Percentiles rank a stretch among this genome's conserved stretches.
These are phyloP conservation scores for Bagarius yarrelli DNA, from an alignment of 2,113 vertebrate species.

Conservation along the genomic window DNA sequence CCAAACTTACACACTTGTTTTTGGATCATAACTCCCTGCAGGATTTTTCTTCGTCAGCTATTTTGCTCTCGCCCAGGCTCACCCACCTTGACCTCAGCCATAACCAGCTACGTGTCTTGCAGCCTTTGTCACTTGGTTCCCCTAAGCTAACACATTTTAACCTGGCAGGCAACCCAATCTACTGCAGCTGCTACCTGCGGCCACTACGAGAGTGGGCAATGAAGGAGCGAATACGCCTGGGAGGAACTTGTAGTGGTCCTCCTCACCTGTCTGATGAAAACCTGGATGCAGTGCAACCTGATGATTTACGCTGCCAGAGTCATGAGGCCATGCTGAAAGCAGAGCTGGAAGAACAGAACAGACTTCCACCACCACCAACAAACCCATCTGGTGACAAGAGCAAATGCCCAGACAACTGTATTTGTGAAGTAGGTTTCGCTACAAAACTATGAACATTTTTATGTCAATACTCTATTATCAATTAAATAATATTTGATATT, in stretches of 20 bases:
- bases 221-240: conserved; percentile 64
- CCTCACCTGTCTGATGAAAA: conserved; percentile 73
- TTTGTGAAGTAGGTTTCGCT: conserved; percentile 68
- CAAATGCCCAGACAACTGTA: conserved; percentile 78
- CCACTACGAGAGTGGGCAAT: conserved; percentile 82
- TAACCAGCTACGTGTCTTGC: conserved; percentile 83
- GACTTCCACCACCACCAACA: conserved; percentile 1
- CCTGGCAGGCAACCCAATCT: conserved; percentile 82
- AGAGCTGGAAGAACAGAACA: conserved; percentile 63
- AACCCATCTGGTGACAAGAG: conserved; percentile 44
- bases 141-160: conserved; percentile 72
- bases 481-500: neutral
- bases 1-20: conserved; percentile 81
- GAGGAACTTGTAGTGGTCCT: conserved; percentile 76
- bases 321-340: conserved; percentile 68
- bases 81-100: conserved; percentile 77
- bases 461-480: neutral
- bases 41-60: conserved; percentile 77
- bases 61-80: conserved; percentile 77
- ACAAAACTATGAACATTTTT: neutral
- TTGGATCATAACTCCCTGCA: conserved; percentile 87
- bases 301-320: conserved; percentile 77
- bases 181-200: conserved; percentile 84
- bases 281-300: conserved; percentile 75
- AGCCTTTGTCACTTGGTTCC: conserved; percentile 71